A percentile compares a stretch with the other conserved stretches of the same genome.
These are phyloP conservation scores for Leptodirus hochenwartii DNA, from an alignment of 2,888 invertebrate species.

Conservation along the genomic window DNA sequence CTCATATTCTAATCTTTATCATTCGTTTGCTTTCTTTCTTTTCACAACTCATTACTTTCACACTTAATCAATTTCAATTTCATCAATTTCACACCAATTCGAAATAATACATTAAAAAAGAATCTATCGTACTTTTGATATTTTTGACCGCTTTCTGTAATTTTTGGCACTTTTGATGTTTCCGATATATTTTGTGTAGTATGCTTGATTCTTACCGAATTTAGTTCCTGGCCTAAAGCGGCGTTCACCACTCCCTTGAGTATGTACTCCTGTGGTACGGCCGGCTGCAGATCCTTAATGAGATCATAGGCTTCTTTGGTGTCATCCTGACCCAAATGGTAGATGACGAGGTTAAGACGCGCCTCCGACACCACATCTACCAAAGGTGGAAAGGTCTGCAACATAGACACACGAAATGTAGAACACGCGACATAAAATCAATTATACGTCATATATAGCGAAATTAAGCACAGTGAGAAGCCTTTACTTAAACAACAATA, in stretches of 20 bases:
- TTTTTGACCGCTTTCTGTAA: too few species aligned
- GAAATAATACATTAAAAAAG: too few species aligned
- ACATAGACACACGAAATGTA: conserved; percentile 9
- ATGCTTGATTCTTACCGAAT: conserved; percentile 61
- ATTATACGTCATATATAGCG: conserved; percentile 1
- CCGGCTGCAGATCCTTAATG: conserved; percentile 81
- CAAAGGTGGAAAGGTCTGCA: conserved; percentile 60
- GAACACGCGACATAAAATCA: not conserved
- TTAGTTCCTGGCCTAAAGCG: conserved; percentile 77
- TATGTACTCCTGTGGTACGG: conserved; percentile 89
- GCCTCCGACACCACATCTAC: conserved; percentile 96
- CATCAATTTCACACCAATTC: too few species aligned
- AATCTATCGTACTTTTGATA: too few species aligned
- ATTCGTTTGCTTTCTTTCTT: too few species aligned
- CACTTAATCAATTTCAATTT: too few species aligned
- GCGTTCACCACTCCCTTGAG: conserved; percentile 93
- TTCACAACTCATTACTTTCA: too few species aligned
- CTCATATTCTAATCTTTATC: too few species aligned
- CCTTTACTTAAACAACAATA: too few species aligned
- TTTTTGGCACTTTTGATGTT: conserved; percentile 1
- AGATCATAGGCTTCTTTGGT: conserved; percentile 74
- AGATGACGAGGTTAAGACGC: conserved; percentile 85
- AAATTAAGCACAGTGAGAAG: conserved; percentile 1
- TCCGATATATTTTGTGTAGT: not conserved
- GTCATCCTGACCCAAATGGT: conserved; percentile 78